Evolutionary conservation across 2,113 vertebrate genomes (phyloP), one percentile per base, ranked within the genome.

Genomic region (Syngnathus floridae): DNA sequence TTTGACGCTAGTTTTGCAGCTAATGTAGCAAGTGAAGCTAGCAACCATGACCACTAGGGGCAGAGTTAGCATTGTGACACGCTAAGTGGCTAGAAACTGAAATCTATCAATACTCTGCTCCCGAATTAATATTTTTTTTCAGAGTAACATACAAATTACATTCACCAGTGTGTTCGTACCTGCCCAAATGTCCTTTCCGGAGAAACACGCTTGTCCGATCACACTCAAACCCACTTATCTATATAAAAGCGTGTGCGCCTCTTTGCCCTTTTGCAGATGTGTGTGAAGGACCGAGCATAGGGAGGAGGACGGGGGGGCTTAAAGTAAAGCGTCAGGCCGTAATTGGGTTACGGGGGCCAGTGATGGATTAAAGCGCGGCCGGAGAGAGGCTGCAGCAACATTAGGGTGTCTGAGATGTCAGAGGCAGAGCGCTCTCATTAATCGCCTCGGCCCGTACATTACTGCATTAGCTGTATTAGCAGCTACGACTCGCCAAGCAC

Each of bases 401-500:
- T 91, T 89, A 89, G 87, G 87, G 89, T 90, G 90, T 88, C 91
- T 91, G 90, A 90, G 90, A 91, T 92, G 90, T 90, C 89, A 89
- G 86, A 80, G 77, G 74, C 80, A 89, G 84, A 89, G 86, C 84
- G 83, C 83, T 86, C 85, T 89, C 86, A 90, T 92, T 92, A 91
- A 91, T 91, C 89, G 87, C 88, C 86, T 85, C 77, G 70, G 85
- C 87, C 88, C 82, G 88, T 85, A 88, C 88, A 89, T 89, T 88
- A 89, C 88, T 92, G 88, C 88, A 91, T 90, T 91, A 91, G 85
- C 82, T 91, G 90, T 91, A 92, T 92, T 92, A 91, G 90, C 89
- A 89, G 86, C 84, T 88, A 74, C 79, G 86, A 90, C 83, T 88
- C 88, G 65, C 87, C 87, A 79, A 82, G 88, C 88, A 88, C 88